These are phyloP conservation scores for Mesopsocus fuscifrons DNA, from an alignment of 2,888 invertebrate genomes.

Conservation along the genomic window DNA sequence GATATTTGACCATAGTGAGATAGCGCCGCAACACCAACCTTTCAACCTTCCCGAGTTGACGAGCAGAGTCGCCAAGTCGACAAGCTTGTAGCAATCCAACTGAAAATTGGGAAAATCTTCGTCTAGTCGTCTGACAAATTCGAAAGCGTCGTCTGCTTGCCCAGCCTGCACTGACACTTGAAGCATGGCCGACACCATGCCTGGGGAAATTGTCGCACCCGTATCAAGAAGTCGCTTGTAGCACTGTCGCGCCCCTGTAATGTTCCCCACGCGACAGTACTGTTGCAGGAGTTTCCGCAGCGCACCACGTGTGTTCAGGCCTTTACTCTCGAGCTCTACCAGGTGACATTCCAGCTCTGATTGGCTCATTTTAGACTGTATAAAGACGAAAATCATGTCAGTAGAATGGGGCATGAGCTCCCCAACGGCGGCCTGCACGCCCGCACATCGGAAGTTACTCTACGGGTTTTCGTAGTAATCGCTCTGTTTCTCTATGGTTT, in stretches of 20 bases:
- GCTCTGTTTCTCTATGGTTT: too few relatives aligned
- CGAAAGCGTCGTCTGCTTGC: conserved; percentile 25
- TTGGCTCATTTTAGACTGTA: too few relatives aligned
- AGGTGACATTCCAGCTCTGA: conserved; percentile 42
- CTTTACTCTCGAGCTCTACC: conserved; percentile 40
- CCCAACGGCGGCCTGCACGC: too few relatives aligned
- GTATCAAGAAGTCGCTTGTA: neutral
- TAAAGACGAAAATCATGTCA: too few relatives aligned
- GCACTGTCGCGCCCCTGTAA: neutral
- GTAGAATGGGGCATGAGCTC: too few relatives aligned
- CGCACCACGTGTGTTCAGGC: conserved; percentile 44
- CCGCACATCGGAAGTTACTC: too few relatives aligned
- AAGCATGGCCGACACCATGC: neutral
- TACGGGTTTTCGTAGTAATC: too few relatives aligned
- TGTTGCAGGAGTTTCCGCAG: conserved; percentile 38
- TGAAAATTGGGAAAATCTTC: conserved; percentile 30
- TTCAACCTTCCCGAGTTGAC: conserved; percentile 29
- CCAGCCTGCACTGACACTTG: neutral
- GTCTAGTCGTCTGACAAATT: neutral
- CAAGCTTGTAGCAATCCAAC: conserved; percentile 43
- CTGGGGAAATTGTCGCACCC: neutral
- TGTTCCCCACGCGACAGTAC: conserved; percentile 30
- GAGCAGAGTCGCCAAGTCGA: conserved; percentile 40
- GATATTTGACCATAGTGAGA: too few relatives aligned
- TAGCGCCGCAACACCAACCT: too few relatives aligned